A percentile compares a stretch with the other conserved stretches of the same genome.
Evolutionary conservation across 2,888 invertebrate genomes (phyloP).

Genomic region (Argyresthia goedartella): DNA sequence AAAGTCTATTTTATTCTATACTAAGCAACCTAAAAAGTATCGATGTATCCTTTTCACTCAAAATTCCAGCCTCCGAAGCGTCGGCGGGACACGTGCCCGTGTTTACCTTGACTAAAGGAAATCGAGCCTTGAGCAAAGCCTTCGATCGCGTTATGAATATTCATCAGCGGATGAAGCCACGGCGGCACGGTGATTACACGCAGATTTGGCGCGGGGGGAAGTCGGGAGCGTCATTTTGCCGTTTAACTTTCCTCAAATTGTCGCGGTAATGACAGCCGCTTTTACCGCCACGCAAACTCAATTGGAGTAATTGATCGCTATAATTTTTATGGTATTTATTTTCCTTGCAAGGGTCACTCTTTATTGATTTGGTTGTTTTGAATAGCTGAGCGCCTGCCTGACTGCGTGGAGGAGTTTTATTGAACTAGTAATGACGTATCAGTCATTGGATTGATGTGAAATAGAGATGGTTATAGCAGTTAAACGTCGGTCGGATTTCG

Average conservation of each 20-base stretch:
- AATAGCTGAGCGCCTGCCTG: no score
- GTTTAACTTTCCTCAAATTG: conserved; percentile 18
- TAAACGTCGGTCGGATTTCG: no score
- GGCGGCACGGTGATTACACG: conserved; percentile 20
- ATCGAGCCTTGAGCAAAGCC: conserved; percentile 18
- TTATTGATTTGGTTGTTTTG: no score
- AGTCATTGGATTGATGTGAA: no score
- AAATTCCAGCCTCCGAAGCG: conserved; percentile 37
- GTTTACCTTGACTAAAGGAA: conserved; percentile 51
- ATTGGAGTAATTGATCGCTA: conserved; percentile 4
- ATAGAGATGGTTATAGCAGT: no score
- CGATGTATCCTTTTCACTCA: conserved; percentile 26
- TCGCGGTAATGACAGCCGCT: conserved; percentile 12
- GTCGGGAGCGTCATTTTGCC: conserved; percentile 15
- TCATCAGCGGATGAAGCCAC: conserved; percentile 27
- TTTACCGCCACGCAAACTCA: background rate
- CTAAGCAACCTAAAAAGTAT: no score
- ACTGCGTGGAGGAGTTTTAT: no score
- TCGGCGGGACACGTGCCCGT: conserved; percentile 50
- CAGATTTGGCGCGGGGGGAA: conserved; percentile 16
- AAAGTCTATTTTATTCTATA: no score
- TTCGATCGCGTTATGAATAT: conserved; percentile 57
- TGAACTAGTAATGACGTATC: no score
- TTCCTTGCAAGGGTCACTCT: background rate
- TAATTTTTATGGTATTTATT: background rate